Percentiles rank a stretch among this genome's conserved stretches.
Evolutionary conservation across 2,888 invertebrate genomes (phyloP).

Genomic region (Odontothrips loti): DNA sequence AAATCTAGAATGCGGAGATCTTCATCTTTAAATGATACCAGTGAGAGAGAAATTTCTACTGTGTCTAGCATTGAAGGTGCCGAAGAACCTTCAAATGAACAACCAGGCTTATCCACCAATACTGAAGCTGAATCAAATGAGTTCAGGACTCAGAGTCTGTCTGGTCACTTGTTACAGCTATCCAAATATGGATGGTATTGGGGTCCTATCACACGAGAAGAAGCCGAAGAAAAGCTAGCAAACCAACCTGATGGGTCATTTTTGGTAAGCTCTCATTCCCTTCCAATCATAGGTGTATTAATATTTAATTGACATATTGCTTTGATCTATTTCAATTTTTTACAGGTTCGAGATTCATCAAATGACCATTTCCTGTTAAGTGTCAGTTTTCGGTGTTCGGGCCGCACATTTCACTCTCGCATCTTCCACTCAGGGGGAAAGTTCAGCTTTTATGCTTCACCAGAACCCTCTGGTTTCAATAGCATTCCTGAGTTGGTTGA

Average conservation of each 20-base stretch:
- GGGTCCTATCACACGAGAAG: slow-evolving; percentile 69
- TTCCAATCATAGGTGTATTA: slow-evolving; percentile 21
- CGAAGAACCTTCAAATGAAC: background rate
- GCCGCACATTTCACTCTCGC: slow-evolving; percentile 66
- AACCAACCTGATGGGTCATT: slow-evolving; percentile 72
- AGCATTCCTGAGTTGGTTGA: slow-evolving; percentile 69
- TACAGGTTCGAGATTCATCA: slow-evolving; percentile 60
- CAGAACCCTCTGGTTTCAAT: slow-evolving; percentile 50
- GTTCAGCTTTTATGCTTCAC: slow-evolving; percentile 50
- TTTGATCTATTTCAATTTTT: background rate
- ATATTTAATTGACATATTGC: background rate
- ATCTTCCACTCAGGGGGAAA: slow-evolving; percentile 67
- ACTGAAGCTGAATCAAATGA: background rate
- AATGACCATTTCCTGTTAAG: slow-evolving; percentile 66
- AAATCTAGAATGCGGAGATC: background rate
- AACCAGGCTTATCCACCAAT: background rate
- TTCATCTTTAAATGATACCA: background rate
- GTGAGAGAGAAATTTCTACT: background rate
- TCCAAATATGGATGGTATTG: slow-evolving; percentile 63
- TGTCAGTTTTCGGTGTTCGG: slow-evolving; percentile 66
- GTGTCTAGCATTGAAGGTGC: background rate
- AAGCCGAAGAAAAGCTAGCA: slow-evolving; percentile 65
- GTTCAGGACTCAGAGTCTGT: background rate
- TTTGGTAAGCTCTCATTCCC: slow-evolving; percentile 50
- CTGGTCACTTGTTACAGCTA: slow-evolving; percentile 12